phyloP scores from a whole-genome alignment of 1,140 invertebrate genomes.

The Leptestheria dahalacensis region DNA sequence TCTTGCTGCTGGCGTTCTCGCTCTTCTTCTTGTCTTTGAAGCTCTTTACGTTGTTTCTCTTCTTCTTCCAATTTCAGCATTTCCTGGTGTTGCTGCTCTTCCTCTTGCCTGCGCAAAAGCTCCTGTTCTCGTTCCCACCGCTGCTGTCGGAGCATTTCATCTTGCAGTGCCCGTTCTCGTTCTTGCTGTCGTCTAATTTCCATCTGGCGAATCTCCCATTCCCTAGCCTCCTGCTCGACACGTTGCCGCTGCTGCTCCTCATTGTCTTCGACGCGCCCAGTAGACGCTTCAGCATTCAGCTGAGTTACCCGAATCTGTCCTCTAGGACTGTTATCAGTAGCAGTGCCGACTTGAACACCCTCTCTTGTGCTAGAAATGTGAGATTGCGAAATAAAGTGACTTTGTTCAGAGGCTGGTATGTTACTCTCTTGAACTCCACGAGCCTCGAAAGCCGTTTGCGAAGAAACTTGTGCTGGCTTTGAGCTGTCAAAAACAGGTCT shows the following conservation, averaged over 20 bases:
- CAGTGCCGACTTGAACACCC: too few species aligned
- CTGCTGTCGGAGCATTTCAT: background rate
- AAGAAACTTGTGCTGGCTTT: too few species aligned
- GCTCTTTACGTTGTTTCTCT: background rate
- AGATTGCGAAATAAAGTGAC: too few species aligned
- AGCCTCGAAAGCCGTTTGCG: too few species aligned
- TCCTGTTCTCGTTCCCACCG: background rate
- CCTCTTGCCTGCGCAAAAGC: background rate
- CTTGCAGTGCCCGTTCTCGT: background rate
- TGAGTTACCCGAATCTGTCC: too few species aligned
- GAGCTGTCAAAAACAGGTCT: too few species aligned
- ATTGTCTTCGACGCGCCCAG: too few species aligned
- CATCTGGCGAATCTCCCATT: background rate
- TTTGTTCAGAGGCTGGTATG: too few species aligned
- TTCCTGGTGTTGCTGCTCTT: background rate
- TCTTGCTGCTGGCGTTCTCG: background rate
- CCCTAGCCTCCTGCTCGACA: background rate
- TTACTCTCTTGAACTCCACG: too few species aligned
- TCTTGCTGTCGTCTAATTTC: background rate
- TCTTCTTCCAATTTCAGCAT: background rate
- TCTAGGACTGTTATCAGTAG: too few species aligned
- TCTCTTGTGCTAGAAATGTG: too few species aligned
- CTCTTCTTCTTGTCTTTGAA: background rate
- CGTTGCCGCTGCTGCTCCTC: background rate
- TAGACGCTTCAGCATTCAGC: too few species aligned